A percentile compares a stretch with the other conserved stretches of the same genome.
Evolutionary conservation across 2,888 invertebrate genomes (phyloP).

Genomic region (Tetragonisca angustula): DNA sequence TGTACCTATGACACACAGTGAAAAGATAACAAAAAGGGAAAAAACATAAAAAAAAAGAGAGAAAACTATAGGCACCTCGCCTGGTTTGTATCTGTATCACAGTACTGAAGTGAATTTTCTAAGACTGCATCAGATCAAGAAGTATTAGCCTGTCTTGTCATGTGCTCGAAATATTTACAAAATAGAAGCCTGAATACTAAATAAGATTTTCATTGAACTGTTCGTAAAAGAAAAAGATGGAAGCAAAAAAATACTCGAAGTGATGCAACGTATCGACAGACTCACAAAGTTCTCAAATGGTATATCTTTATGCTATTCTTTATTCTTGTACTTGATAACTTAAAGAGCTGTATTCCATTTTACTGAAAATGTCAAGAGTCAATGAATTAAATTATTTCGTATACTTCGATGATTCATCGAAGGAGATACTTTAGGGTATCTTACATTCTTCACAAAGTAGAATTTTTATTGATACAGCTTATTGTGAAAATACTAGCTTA

Average conservation of each 20-base stretch:
- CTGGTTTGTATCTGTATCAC: slow-evolving; percentile 70
- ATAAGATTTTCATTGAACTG: slow-evolving; percentile 34
- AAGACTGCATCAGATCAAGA: slow-evolving; percentile 79
- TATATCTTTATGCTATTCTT: slow-evolving; percentile 40
- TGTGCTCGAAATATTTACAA: slow-evolving; percentile 55
- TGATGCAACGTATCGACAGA: slow-evolving; percentile 35
- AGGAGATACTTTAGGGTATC: slow-evolving; percentile 10
- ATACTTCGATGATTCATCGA: slow-evolving; percentile 1
- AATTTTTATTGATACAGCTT: slow-evolving; percentile 36
- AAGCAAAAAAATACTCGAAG: slow-evolving; percentile 41
- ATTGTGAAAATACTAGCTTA: slow-evolving; percentile 28
- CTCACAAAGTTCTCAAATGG: slow-evolving; percentile 28
- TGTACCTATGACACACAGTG: slow-evolving; percentile 69
- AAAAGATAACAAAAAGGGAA: slow-evolving; percentile 22
- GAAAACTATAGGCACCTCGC: slow-evolving; percentile 49
- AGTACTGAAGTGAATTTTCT: slow-evolving; percentile 75
- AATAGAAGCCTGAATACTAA: slow-evolving; percentile 44
- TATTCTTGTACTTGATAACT: slow-evolving; percentile 28
- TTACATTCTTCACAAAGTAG: slow-evolving; percentile 19
- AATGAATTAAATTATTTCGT: slow-evolving; percentile 39
- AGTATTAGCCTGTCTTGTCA: slow-evolving; percentile 62
- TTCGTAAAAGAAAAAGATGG: not conserved
- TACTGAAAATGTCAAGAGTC: slow-evolving; percentile 6
- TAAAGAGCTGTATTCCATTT: slow-evolving; percentile 32
- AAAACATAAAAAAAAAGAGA: not conserved